Base-by-base conservation (phyloP, 2,113 vertebrate species). In the Sylvicapra grimmia region DNA sequence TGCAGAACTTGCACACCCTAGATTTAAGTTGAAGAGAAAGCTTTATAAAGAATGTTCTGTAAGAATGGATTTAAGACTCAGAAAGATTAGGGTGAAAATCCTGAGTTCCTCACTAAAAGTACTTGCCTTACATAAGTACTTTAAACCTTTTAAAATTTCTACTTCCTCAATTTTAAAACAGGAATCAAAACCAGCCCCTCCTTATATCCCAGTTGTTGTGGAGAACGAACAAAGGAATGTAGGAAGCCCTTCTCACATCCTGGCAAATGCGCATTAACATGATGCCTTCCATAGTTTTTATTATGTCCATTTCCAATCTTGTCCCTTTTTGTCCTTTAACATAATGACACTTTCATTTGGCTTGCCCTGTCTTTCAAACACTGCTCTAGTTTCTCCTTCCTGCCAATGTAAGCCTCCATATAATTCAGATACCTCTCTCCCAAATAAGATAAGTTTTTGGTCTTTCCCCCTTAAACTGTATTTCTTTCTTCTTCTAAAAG, bases 361-460 rank as follows among this genome's bases (percentile, higher is more conserved):
- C 36, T 82, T 65, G 33, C 9, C 11, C 89, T 51, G 16, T 3
- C 8, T 92, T 96, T 93, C 27, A 82, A 77, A 84, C n/a, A 93
- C 44, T 59, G 4, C 54, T 58, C 21, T 86, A 44, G 14, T 44
- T 40, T 86, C 18, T 86, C 8, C 15, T 96, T 82, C 65, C 9
- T 49, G 15, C 13, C 31, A 86, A 79, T 2, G 47, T 8, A 44
- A 84, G 10, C 72, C 31, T 85, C 21, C 40, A 2, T 63, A 56
- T 33, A 51, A 68, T 80, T 86, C 82, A 58, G 15, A 29, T 61
- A 33, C 33, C 25, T 96, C 15, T 86, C 33, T 59, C 21, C 13
- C 7, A 68, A 63, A 65, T 90, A 47, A 93, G 47, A 93, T 92
- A 82, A 53, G 0, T 4, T 33, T 61, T 8, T 49, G 21, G 21